These are phyloP conservation scores for Drosophila nigricruria DNA, from an alignment of 2,888 invertebrate genomes.

Conservation along the genomic window DNA sequence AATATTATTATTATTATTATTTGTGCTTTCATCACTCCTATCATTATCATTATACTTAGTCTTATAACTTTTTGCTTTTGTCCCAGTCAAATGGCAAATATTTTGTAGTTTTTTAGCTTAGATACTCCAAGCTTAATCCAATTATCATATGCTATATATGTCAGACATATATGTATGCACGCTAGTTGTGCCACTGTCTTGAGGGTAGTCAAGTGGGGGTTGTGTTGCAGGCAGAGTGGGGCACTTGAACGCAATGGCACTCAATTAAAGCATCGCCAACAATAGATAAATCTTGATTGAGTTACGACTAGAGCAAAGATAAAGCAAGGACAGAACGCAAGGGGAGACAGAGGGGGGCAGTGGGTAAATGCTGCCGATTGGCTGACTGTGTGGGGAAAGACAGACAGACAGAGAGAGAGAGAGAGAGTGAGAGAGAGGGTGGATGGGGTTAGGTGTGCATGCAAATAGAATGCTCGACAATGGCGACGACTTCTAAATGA, in stretches of 20 bases:
- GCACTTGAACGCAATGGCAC: slow-evolving; percentile 35
- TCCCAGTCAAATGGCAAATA: neutral
- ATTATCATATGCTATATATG: neutral
- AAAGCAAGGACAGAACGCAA: neutral
- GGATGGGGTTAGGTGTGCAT: slow-evolving; percentile 23
- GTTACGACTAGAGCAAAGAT: slow-evolving; percentile 27
- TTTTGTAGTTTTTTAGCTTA: neutral
- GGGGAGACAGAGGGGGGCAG: neutral
- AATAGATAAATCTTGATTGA: slow-evolving; percentile 45
- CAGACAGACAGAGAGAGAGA: no score
- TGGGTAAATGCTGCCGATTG: slow-evolving; percentile 25
- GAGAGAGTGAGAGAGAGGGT: neutral
- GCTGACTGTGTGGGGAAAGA: slow-evolving; percentile 1
- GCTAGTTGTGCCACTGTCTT: neutral
- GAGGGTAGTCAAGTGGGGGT: neutral
- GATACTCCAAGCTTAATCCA: neutral
- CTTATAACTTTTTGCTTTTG: neutral
- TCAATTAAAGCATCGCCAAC: slow-evolving; percentile 42
- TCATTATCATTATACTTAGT: neutral
- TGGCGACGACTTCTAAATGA: slow-evolving; percentile 52
- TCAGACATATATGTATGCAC: neutral
- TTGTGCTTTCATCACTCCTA: neutral
- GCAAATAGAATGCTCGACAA: slow-evolving; percentile 43
- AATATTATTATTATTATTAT: neutral
- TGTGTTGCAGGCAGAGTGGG: neutral